These are phyloP conservation scores for Musca vetustissima DNA, from an alignment of 1,140 invertebrate species.

Conservation along the genomic window DNA sequence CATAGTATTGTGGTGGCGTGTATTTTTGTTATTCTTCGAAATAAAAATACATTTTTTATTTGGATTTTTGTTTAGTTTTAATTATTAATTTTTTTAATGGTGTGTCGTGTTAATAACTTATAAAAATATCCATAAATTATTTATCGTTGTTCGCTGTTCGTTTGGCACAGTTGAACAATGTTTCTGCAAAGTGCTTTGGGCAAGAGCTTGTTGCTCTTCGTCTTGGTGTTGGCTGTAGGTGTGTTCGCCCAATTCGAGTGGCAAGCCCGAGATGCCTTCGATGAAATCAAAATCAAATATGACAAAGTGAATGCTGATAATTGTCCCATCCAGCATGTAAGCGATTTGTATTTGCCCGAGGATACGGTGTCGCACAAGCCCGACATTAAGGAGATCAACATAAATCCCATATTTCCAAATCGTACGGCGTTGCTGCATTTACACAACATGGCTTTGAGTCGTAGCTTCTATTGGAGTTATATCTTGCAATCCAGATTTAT, in stretches of 20 bases:
- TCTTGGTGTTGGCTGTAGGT: constrained; percentile 58
- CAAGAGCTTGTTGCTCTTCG: constrained; percentile 47
- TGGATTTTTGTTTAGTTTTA: constrained; percentile 23
- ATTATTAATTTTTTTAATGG: no score
- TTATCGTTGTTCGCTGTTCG: constrained; percentile 6
- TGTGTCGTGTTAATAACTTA: neutral
- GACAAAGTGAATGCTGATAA: constrained; percentile 81
- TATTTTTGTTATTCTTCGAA: neutral
- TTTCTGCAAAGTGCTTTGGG: constrained; percentile 39
- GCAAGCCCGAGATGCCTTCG: constrained; percentile 84
- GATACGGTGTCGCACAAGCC: constrained; percentile 88
- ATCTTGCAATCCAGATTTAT: constrained; percentile 91
- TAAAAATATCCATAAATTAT: neutral
- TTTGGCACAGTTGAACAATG: constrained; percentile 9
- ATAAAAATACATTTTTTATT: constrained; percentile 19
- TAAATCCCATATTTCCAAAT: constrained; percentile 94
- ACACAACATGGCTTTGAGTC: constrained; percentile 92
- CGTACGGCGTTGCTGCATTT: constrained; percentile 89
- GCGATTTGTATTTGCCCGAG: constrained; percentile 79
- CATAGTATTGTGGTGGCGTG: constrained; percentile 21
- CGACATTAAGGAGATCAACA: constrained; percentile 92
- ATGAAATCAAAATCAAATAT: constrained; percentile 80
- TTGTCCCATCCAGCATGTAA: constrained; percentile 83
- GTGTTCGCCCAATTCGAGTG: constrained; percentile 85
- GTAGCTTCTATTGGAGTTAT: constrained; percentile 95